A percentile compares a stretch with the other conserved stretches of the same genome.
Conservation (phyloP, 1,140 invertebrate species). For the Wiebesia pumilae region DNA sequence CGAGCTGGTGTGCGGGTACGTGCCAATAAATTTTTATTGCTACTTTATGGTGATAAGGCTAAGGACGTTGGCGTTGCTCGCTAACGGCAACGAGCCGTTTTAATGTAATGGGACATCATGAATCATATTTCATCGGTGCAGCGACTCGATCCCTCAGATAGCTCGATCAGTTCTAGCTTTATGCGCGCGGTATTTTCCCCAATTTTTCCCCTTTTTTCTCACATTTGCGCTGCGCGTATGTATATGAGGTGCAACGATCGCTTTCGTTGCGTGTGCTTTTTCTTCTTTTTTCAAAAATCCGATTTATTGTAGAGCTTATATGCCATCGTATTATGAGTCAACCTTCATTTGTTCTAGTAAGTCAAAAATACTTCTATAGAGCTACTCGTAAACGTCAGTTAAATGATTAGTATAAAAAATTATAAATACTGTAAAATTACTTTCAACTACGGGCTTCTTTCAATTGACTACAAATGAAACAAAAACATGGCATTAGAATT, state of each 20-base stretch:
- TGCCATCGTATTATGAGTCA: slow-evolving; percentile 2
- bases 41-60: slow-evolving; percentile 68
- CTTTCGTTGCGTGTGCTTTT: not conserved
- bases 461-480: not conserved
- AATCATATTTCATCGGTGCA: slow-evolving; percentile 56
- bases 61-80: slow-evolving; percentile 55
- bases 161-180: slow-evolving; percentile 16
- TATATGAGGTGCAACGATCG: not conserved
- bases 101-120: slow-evolving; percentile 63
- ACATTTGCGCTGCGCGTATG: not conserved
- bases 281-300: not conserved
- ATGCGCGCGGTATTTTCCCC: not conserved
- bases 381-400: not conserved
- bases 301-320: not conserved
- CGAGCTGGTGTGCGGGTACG: slow-evolving; percentile 41
- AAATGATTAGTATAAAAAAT: not conserved
- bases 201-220: not conserved
- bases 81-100: slow-evolving; percentile 63
- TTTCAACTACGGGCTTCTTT: not conserved
- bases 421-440: not conserved
- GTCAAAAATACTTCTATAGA: not conserved
- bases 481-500: too few relatives aligned
- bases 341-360: not conserved
- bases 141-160: not conserved
- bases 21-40: slow-evolving; percentile 70